Conservation (phyloP, 2,888 invertebrate genomes). For the Liodrosophila aerea region DNA sequence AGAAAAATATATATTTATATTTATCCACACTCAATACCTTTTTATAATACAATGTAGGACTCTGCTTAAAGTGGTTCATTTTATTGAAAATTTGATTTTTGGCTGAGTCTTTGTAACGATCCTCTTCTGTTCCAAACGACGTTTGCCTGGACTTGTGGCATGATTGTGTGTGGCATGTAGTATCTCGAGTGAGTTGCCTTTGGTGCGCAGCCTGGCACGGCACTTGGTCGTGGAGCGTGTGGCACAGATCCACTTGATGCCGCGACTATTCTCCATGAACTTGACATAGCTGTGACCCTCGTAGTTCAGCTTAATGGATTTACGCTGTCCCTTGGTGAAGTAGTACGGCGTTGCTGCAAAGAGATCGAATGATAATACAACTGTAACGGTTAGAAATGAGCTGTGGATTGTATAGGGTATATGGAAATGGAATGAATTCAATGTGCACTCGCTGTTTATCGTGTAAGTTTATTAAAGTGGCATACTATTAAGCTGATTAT, state of each 20-base stretch:
- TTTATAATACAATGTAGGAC: too few species aligned
- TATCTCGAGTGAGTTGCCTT: constrained; percentile 72
- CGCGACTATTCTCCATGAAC: constrained; percentile 79
- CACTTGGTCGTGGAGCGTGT: constrained; percentile 81
- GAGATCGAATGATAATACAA: constrained; percentile 1
- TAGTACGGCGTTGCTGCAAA: constrained; percentile 60
- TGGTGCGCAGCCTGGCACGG: constrained; percentile 77
- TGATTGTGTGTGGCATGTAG: constrained; percentile 79
- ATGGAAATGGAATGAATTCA: too few species aligned
- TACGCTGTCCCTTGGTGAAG: constrained; percentile 80
- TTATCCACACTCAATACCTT: too few species aligned
- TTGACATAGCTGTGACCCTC: constrained; percentile 79
- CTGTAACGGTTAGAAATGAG: too few species aligned
- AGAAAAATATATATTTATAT: too few species aligned
- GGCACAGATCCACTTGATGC: constrained; percentile 81
- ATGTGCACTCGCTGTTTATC: too few species aligned
- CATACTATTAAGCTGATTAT: constrained; percentile 52
- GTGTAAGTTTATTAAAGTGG: constrained; percentile 54
- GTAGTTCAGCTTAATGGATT: constrained; percentile 79
- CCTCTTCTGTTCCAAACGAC: background rate
- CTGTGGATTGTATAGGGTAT: too few species aligned
- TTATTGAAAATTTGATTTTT: too few species aligned
- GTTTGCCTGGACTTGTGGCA: constrained; percentile 11
- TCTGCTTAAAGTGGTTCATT: too few species aligned
- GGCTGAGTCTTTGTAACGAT: too few species aligned